Percentiles rank a stretch among this genome's conserved stretches.
These are phyloP conservation scores for Rhopalosiphum nymphaeae DNA, from an alignment of 2,888 invertebrate species.

Conservation along the genomic window DNA sequence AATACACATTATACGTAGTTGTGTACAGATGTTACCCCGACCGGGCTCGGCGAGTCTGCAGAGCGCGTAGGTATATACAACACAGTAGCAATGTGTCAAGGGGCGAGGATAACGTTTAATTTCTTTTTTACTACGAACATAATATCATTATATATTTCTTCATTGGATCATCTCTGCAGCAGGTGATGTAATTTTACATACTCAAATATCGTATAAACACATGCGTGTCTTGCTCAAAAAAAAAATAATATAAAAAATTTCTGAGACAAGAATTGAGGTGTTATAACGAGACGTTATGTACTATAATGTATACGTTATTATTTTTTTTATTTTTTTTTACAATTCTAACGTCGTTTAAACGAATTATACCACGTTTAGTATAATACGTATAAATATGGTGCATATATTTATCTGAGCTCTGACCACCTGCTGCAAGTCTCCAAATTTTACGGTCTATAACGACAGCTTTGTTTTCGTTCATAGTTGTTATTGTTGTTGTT, in stretches of 20 bases:
- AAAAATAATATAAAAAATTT: neutral
- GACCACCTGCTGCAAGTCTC: conserved; percentile 38
- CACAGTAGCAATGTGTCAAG: neutral
- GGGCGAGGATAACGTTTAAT: conserved; percentile 31
- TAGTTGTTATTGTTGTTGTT: conserved; percentile 36
- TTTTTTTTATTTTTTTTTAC: neutral
- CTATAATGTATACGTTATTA: neutral
- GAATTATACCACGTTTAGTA: conserved; percentile 4
- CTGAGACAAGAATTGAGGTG: conserved; percentile 42
- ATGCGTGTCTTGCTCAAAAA: conserved; percentile 1
- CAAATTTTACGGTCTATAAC: conserved; percentile 39
- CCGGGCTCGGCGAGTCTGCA: neutral
- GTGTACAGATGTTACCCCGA: conserved; percentile 40
- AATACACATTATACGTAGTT: neutral
- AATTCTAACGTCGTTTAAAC: neutral
- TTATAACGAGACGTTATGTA: neutral
- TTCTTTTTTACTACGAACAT: conserved; percentile 31
- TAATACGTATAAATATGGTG: neutral
- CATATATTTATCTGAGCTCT: neutral
- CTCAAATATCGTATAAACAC: neutral
- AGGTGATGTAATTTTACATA: conserved; percentile 59
- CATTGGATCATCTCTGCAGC: conserved; percentile 32
- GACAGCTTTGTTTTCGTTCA: conserved; percentile 53
- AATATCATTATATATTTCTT: neutral
- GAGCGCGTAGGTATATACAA: neutral